phyloP scores from a whole-genome alignment of 2,888 invertebrate genomes.

The Erpobdella octoculata region DNA sequence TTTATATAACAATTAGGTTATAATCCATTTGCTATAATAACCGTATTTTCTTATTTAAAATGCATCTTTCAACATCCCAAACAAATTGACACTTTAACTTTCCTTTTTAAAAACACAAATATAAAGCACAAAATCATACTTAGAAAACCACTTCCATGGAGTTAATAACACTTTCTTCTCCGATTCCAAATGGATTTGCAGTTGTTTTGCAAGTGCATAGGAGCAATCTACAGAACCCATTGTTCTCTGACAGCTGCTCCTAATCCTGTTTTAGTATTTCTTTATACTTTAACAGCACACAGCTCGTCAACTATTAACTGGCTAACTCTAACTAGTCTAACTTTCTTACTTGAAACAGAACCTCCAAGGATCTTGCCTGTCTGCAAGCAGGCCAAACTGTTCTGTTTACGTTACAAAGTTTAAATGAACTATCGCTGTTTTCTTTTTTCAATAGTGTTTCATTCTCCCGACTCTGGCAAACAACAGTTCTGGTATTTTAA shows the following conservation, averaged over 20 bases:
- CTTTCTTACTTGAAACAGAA: not conserved
- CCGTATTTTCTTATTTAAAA: too few relatives aligned
- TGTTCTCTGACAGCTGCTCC: too few relatives aligned
- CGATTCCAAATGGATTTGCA: conserved; percentile 4
- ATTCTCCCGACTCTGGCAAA: not conserved
- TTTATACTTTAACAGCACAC: too few relatives aligned
- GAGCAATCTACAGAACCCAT: conserved; percentile 3
- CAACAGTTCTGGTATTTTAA: too few relatives aligned
- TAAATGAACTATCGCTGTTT: not conserved
- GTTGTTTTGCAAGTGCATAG: not conserved
- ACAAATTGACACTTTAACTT: too few relatives aligned
- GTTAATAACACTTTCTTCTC: not conserved
- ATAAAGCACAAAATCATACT: not conserved
- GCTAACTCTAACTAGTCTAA: too few relatives aligned
- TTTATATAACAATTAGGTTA: too few relatives aligned
- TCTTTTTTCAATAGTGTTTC: not conserved
- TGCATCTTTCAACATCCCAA: too few relatives aligned
- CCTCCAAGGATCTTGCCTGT: not conserved
- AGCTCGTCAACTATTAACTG: conserved; percentile 4
- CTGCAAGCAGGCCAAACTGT: not conserved
- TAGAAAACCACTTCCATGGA: not conserved
- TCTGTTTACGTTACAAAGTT: conserved; percentile 8
- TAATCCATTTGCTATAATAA: too few relatives aligned
- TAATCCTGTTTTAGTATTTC: too few relatives aligned
- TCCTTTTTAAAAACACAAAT: not conserved